phyloP scores from a whole-genome alignment of 2,113 vertebrate species.

The Pygoscelis adeliae region DNA sequence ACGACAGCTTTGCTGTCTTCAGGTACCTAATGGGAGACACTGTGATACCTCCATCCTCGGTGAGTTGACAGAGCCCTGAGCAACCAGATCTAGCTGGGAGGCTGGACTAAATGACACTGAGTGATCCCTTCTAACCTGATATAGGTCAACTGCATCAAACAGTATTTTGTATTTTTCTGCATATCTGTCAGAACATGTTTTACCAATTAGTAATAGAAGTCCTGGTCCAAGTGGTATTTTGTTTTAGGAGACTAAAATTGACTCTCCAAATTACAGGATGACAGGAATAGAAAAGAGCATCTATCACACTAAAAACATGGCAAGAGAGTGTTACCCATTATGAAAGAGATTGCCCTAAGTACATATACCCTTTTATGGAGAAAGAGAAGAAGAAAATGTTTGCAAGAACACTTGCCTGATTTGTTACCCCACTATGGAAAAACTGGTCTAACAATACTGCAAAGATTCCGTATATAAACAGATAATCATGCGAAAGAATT shows the following conservation, averaged over 20 bases:
- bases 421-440: conserved; percentile 41
- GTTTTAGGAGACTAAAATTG: background rate
- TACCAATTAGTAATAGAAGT: background rate
- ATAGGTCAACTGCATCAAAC: background rate
- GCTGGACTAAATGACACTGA: background rate
- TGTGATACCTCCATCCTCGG: background rate
- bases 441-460: conserved; percentile 5
- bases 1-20: background rate
- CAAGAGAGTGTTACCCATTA: background rate
- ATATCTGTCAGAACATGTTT: background rate
- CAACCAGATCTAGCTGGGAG: background rate
- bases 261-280: background rate
- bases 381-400: conserved; percentile 18
- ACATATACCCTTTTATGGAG: conserved; percentile 52
- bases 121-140: background rate
- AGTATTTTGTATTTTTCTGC: background rate
- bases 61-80: background rate
- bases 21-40: background rate
- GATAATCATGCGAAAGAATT: background rate
- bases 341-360: background rate
- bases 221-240: background rate
- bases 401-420: conserved; percentile 14
- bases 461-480: conserved; percentile 30
- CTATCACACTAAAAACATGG: background rate
- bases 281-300: background rate